Conservation (phyloP, 2,797 vertebrate genomes). For the Allobates femoralis region DNA sequence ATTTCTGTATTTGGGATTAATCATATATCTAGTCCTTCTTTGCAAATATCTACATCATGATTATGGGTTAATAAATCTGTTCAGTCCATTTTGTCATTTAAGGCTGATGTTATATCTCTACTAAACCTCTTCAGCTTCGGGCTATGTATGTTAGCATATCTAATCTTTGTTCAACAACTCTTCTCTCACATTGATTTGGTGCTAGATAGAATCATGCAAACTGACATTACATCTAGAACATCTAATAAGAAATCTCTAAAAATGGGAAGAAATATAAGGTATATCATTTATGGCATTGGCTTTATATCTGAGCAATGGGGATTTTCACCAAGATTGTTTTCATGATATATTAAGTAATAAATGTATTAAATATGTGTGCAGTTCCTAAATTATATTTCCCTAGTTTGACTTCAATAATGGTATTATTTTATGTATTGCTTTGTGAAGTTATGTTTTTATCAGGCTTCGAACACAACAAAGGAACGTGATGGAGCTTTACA, state of each 20-base stretch:
- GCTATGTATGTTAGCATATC: slow-evolving; percentile 62
- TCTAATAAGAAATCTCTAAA: slow-evolving; percentile 26
- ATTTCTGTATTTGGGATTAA: background rate
- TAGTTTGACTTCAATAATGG: background rate
- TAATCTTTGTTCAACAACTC: slow-evolving; percentile 62
- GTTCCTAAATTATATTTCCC: background rate
- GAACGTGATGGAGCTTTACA: background rate
- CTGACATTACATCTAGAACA: slow-evolving; percentile 55
- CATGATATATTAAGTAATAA: background rate
- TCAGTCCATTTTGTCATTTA: slow-evolving; percentile 61
- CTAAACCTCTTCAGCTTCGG: slow-evolving; percentile 59
- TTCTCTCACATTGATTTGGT: slow-evolving; percentile 58
- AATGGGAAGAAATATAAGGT: slow-evolving; percentile 5
- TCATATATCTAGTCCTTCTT: background rate
- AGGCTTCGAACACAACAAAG: background rate
- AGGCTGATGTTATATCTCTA: slow-evolving; percentile 61
- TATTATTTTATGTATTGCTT: background rate
- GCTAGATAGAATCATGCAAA: slow-evolving; percentile 61
- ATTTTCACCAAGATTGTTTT: background rate
- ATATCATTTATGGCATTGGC: background rate
- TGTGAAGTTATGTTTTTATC: background rate
- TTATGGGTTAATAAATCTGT: slow-evolving; percentile 61
- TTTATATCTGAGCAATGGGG: background rate
- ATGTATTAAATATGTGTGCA: background rate
- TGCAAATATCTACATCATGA: slow-evolving; percentile 33